Evolutionary conservation across 53 echinoderm and acorn worm genomes (phyloP).

Genomic region (Hippasteria phrygiana): DNA sequence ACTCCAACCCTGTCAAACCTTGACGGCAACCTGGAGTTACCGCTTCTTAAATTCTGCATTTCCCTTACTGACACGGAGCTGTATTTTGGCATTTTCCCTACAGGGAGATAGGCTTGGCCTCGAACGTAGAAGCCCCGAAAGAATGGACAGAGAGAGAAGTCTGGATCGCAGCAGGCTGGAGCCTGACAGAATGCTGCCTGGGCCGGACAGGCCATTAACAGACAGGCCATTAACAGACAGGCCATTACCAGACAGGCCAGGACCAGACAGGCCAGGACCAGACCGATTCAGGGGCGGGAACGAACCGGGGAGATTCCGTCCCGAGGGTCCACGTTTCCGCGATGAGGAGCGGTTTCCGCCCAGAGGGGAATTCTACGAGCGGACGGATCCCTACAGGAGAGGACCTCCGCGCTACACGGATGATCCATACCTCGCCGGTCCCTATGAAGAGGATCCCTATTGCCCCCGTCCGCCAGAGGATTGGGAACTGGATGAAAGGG

Average conservation of each 20-base stretch:
- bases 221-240: no score
- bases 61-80: no score
- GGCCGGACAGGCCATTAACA: not conserved
- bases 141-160: constrained; percentile 22
- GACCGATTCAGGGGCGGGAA: not conserved
- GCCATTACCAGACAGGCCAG: no score
- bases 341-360: constrained; percentile 26
- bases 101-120: constrained; percentile 7
- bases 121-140: constrained; percentile 15
- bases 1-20: no score
- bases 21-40: no score
- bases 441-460: constrained; percentile 24
- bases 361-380: not conserved
- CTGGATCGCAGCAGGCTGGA: constrained; percentile 3
- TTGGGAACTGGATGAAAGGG: constrained; percentile 33
- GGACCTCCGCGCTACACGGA: constrained; percentile 20
- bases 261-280: not conserved
- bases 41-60: no score
- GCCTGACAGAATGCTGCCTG: constrained; percentile 1
- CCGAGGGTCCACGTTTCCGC: constrained; percentile 7
- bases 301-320: constrained; percentile 35
- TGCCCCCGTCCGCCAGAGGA: not conserved
- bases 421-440: constrained; percentile 36
- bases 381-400: not conserved
- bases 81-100: no score